A percentile compares a stretch with the other conserved stretches of the same genome.
Evolutionary conservation across 2,888 invertebrate species (phyloP).

Genomic region (Philereme vetulata): DNA sequence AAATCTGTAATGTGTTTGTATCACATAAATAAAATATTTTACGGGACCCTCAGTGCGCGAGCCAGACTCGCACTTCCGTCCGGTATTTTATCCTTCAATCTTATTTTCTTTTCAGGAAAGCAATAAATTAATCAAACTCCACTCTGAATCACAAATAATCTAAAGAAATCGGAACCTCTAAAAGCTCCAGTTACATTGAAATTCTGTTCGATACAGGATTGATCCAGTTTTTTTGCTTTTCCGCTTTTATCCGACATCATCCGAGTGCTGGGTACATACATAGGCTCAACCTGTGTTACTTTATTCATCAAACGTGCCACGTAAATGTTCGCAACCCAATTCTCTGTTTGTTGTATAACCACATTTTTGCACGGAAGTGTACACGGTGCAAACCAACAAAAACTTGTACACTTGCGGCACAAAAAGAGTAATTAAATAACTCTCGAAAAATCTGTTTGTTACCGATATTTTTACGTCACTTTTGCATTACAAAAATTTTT

Average conservation of each 20-base stretch:
- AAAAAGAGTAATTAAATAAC: slow-evolving; percentile 20
- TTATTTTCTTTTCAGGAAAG: slow-evolving; percentile 31
- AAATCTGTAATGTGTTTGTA: no score
- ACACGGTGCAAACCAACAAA: slow-evolving; percentile 17
- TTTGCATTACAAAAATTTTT: slow-evolving; percentile 24
- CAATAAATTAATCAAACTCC: slow-evolving; percentile 38
- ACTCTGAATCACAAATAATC: slow-evolving; percentile 35
- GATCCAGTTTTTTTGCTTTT: slow-evolving; percentile 38
- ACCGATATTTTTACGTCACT: slow-evolving; percentile 23
- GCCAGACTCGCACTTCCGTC: no score
- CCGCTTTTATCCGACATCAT: slow-evolving; percentile 37
- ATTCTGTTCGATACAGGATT: slow-evolving; percentile 39
- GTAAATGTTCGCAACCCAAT: slow-evolving; percentile 35
- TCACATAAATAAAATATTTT: no score
- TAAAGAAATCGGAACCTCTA: slow-evolving; percentile 36
- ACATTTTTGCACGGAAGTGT: slow-evolving; percentile 25
- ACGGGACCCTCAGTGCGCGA: no score
- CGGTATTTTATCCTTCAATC: slow-evolving; percentile 20
- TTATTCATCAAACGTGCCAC: slow-evolving; percentile 41
- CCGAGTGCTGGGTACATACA: slow-evolving; percentile 30
- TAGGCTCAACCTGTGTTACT: slow-evolving; percentile 38
- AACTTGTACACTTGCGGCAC: slow-evolving; percentile 20
- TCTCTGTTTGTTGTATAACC: slow-evolving; percentile 26
- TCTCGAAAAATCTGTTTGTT: slow-evolving; percentile 11
- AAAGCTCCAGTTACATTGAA: slow-evolving; percentile 41